phyloP scores from a whole-genome alignment of 2,888 invertebrate species.

The Melitaea athalia region DNA sequence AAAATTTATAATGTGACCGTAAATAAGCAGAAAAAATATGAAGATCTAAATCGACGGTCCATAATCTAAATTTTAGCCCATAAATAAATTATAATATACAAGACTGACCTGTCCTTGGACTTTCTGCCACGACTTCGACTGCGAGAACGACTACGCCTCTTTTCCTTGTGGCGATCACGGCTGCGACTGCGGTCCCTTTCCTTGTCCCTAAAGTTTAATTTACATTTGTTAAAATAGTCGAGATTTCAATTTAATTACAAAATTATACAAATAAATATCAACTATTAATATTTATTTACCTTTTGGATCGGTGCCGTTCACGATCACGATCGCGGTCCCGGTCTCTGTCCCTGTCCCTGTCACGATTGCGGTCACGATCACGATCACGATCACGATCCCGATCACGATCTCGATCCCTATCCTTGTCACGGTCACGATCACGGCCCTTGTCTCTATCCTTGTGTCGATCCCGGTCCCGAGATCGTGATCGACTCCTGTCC shows the following conservation, averaged over 20 bases:
- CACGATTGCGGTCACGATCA: constrained; percentile 69
- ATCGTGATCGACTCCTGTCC: constrained; percentile 76
- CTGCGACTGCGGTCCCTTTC: constrained; percentile 68
- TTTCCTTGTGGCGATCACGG: constrained; percentile 62
- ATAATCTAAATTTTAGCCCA: too few species aligned
- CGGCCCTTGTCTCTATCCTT: constrained; percentile 59
- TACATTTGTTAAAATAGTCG: neutral
- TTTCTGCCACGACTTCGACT: constrained; percentile 68
- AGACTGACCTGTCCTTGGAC: constrained; percentile 70
- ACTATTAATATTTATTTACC: constrained; percentile 50
- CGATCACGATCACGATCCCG: constrained; percentile 64
- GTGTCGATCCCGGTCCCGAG: constrained; percentile 63
- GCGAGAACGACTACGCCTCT: constrained; percentile 64
- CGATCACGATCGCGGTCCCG: constrained; percentile 51
- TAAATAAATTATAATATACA: too few species aligned
- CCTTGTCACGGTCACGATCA: constrained; percentile 53
- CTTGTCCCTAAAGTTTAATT: constrained; percentile 64
- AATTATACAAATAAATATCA: neutral
- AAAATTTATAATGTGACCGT: too few species aligned
- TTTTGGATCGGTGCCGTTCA: constrained; percentile 73
- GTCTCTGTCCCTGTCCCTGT: constrained; percentile 54
- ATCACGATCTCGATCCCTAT: constrained; percentile 60
- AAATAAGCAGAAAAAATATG: too few species aligned
- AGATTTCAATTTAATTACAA: neutral
- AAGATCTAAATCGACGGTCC: too few species aligned